A percentile compares a stretch with the other conserved stretches of the same genome.
These are phyloP conservation scores for Epirrhoe tristata DNA, from an alignment of 2,888 invertebrate species.

Conservation along the genomic window DNA sequence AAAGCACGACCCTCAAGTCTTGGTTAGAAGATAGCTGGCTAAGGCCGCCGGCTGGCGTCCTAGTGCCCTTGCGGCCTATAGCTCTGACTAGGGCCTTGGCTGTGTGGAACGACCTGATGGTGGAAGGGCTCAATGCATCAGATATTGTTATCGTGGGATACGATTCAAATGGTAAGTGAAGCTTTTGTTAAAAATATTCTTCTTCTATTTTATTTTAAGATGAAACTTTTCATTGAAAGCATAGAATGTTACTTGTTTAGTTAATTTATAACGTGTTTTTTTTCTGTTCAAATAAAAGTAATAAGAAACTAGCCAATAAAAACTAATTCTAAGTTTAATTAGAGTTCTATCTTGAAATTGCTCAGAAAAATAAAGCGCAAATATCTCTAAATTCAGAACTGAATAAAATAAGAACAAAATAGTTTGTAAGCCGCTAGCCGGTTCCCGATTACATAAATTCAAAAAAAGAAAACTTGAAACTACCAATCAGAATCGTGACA, in stretches of 20 bases:
- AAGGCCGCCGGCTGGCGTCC: conserved; percentile 73
- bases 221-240: too few species aligned
- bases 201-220: too few species aligned
- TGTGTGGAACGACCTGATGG: conserved; percentile 73
- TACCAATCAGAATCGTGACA: conserved; percentile 16
- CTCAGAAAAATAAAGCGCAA: neutral
- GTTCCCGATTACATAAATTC: neutral
- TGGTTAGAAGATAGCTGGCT: conserved; percentile 81
- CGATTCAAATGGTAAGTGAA: conserved; percentile 72
- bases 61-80: conserved; percentile 73
- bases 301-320: too few species aligned
- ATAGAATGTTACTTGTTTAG: too few species aligned
- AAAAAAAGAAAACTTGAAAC: conserved; percentile 3
- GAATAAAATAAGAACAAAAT: neutral
- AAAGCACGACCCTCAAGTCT: conserved; percentile 64
- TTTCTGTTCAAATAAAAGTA: too few species aligned
- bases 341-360: too few species aligned
- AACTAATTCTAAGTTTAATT: too few species aligned
- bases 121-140: conserved; percentile 65
- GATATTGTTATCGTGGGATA: conserved; percentile 79
- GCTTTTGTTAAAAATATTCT: too few species aligned
- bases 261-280: too few species aligned
- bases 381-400: neutral
- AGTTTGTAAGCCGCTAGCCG: neutral
- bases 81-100: conserved; percentile 72